Evolutionary conservation across 2,113 vertebrate species (phyloP).

Genomic region (Muntiacus reevesi): DNA sequence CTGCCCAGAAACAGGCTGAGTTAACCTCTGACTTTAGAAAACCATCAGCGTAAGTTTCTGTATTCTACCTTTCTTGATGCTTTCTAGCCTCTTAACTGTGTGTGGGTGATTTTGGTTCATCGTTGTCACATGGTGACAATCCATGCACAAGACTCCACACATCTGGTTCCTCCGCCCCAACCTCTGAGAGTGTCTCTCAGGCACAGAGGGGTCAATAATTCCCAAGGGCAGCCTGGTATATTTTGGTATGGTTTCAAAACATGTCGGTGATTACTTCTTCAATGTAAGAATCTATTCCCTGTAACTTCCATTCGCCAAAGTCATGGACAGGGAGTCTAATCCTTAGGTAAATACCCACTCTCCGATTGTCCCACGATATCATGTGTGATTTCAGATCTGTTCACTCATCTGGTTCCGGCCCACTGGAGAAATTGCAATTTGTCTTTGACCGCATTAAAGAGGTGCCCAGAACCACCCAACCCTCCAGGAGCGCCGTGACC

Average conservation of each 20-base stretch:
- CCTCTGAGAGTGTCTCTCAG: neutral
- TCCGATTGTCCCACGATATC: neutral
- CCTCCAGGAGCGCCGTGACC: neutral
- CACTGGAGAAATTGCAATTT: slow-evolving; percentile 26
- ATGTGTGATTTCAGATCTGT: neutral
- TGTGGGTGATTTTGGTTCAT: neutral
- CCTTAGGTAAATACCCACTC: neutral
- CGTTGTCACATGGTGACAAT: neutral
- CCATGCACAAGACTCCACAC: neutral
- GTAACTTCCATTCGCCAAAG: neutral
- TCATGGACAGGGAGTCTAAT: neutral
- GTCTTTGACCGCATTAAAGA: neutral
- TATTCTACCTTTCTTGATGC: neutral
- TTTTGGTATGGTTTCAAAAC: neutral
- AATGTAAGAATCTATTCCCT: neutral
- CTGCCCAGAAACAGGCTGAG: neutral
- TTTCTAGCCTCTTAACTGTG: neutral
- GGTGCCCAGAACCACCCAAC: neutral
- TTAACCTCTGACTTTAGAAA: neutral
- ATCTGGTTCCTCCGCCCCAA: neutral
- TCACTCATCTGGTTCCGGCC: neutral
- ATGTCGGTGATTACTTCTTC: neutral
- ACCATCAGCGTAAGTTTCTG: neutral
- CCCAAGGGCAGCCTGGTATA: neutral
- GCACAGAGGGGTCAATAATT: neutral